Evolutionary conservation across 2,113 vertebrate genomes (phyloP).

Genomic region (Erpornis zantholeuca): DNA sequence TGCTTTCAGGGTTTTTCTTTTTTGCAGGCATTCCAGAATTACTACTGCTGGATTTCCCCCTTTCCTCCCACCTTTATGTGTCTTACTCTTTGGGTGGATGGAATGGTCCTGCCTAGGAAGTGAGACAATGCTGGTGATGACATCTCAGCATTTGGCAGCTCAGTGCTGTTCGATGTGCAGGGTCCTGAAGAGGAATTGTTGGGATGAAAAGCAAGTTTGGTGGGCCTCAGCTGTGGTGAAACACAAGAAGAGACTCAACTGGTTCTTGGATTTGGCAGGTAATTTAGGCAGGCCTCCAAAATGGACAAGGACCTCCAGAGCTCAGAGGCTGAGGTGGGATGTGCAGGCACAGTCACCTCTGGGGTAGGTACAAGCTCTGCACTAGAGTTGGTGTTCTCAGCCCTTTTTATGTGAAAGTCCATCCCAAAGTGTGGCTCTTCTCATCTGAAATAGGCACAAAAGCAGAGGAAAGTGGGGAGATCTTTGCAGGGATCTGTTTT

Average conservation of each 20-base stretch:
- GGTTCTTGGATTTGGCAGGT: background rate
- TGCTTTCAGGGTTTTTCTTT: background rate
- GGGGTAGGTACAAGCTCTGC: background rate
- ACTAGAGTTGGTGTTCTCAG: background rate
- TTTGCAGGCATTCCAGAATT: background rate
- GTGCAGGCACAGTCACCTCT: background rate
- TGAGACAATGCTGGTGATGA: background rate
- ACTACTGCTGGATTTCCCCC: background rate
- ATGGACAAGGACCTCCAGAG: background rate
- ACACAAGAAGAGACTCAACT: background rate
- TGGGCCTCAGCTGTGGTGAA: background rate
- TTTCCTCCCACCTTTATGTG: background rate
- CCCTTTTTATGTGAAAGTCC: background rate
- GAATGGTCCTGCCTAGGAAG: background rate
- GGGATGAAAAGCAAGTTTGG: background rate
- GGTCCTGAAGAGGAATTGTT: background rate
- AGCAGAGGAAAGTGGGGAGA: background rate
- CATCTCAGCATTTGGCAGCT: background rate
- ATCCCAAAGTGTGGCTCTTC: background rate
- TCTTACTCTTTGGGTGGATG: background rate
- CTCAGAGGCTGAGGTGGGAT: background rate
- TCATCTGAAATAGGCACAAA: background rate
- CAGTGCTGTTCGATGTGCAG: background rate
- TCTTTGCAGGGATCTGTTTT: background rate
- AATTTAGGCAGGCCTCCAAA: background rate